phyloP scores from a whole-genome alignment of 2,797 vertebrate species.

The Tiaroga cobitis region DNA sequence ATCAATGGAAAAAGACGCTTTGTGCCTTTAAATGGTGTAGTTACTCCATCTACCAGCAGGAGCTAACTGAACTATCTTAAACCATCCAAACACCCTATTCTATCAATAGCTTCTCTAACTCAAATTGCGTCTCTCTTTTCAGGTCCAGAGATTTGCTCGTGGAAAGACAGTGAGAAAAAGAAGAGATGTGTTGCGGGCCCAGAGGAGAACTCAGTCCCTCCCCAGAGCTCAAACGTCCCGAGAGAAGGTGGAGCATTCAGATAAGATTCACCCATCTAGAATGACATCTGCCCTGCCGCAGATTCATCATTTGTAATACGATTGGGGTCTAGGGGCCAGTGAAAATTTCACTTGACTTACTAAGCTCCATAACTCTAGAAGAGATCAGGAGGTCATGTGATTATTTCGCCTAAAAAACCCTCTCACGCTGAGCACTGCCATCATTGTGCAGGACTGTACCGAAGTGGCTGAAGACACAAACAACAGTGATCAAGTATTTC shows the following conservation, averaged over 20 bases:
- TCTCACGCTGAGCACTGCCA: background rate
- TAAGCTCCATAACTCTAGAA: constrained; percentile 24
- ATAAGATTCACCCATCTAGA: constrained; percentile 11
- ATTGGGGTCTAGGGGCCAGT: constrained; percentile 8
- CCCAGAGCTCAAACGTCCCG: constrained; percentile 78
- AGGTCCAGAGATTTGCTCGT: constrained; percentile 84
- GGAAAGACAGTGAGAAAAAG: constrained; percentile 86
- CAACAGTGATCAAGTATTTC: constrained; percentile 76
- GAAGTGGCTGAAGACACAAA: constrained; percentile 78
- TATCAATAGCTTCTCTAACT: background rate
- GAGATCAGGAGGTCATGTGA: constrained; percentile 41
- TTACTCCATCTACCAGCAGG: background rate
- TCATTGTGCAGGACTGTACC: constrained; percentile 74
- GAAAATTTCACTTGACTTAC: constrained; percentile 10
- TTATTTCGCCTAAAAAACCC: constrained; percentile 26
- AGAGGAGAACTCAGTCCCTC: constrained; percentile 81
- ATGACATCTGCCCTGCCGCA: background rate
- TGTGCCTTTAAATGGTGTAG: background rate
- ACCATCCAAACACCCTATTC: background rate
- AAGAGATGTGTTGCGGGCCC: constrained; percentile 82
- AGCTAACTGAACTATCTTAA: background rate
- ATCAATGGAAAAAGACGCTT: background rate
- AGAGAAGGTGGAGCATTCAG: constrained; percentile 76
- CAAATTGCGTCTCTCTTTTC: background rate
- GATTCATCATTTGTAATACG: constrained; percentile 31